These are phyloP conservation scores for Atlantisia rogersi DNA, from an alignment of 2,113 vertebrate genomes.

Conservation along the genomic window DNA sequence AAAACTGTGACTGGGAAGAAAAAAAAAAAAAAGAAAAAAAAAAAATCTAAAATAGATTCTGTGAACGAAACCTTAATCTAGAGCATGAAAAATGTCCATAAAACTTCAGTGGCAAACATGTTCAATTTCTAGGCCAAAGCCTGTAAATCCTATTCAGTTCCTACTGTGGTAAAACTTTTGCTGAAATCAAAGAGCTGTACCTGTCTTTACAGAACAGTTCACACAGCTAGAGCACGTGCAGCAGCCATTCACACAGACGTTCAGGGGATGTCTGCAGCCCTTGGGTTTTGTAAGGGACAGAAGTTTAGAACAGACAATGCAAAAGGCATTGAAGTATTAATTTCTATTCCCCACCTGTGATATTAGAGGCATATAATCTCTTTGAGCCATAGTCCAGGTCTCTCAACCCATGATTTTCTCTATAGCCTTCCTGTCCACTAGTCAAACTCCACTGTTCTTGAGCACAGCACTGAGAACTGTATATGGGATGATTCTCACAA, in stretches of 20 bases:
- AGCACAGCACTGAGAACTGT: background rate
- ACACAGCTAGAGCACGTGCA: background rate
- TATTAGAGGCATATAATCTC: background rate
- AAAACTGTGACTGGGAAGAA: background rate
- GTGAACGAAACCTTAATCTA: slow-evolving; percentile 26
- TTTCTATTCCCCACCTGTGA: background rate
- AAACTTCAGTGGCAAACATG: background rate
- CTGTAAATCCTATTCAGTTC: slow-evolving; percentile 11
- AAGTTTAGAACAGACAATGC: background rate
- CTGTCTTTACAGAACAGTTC: background rate
- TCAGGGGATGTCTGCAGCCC: background rate
- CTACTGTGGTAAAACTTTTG: background rate
- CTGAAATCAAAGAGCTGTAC: background rate
- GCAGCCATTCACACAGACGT: background rate
- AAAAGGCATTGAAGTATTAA: background rate
- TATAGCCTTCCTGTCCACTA: background rate
- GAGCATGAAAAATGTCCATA: slow-evolving; percentile 15
- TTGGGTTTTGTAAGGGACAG: background rate
- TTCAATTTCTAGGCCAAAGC: slow-evolving; percentile 17
- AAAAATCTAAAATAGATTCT: slow-evolving; percentile 13
- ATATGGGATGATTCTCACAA: background rate
- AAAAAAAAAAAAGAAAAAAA: background rate
- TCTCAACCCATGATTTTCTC: background rate
- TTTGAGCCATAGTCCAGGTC: background rate
- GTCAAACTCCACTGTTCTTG: background rate